phyloP scores from a whole-genome alignment of 2,888 invertebrate genomes.

The Dyspetes luteomarginatus region DNA sequence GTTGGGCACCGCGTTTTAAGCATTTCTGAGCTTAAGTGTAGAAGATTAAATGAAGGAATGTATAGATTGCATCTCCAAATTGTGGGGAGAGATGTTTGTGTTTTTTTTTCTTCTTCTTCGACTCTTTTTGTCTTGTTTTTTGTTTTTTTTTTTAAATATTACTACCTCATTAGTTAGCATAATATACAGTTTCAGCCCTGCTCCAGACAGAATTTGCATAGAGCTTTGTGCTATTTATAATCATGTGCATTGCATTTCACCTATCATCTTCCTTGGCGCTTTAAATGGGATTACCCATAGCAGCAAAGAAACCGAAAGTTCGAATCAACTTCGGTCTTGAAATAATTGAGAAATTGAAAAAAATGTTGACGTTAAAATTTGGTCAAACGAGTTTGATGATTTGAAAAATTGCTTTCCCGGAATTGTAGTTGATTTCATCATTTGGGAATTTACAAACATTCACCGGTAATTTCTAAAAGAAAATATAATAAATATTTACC shows the following conservation, averaged over 20 bases:
- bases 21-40: slow-evolving; percentile 69
- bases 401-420: neutral
- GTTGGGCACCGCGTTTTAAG: slow-evolving; percentile 68
- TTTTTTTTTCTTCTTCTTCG: neutral
- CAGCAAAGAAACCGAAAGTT: slow-evolving; percentile 60
- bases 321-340: slow-evolving; percentile 10
- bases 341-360: neutral
- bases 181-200: slow-evolving; percentile 79
- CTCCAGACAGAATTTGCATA: slow-evolving; percentile 70
- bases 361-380: neutral
- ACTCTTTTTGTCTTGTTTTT: neutral
- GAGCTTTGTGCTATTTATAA: slow-evolving; percentile 83
- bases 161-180: slow-evolving; percentile 74
- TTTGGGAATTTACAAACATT: too few relatives aligned
- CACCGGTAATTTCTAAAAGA: neutral
- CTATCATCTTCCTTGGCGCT: slow-evolving; percentile 76
- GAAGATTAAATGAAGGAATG: slow-evolving; percentile 75
- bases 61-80: slow-evolving; percentile 70
- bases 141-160: slow-evolving; percentile 67
- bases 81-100: slow-evolving; percentile 45
- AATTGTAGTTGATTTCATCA: too few relatives aligned
- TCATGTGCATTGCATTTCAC: slow-evolving; percentile 80
- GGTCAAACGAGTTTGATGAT: neutral
- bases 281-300: slow-evolving; percentile 76
- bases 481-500: neutral